Evolutionary conservation across 2,888 invertebrate genomes (phyloP), one percentile per base, ranked within the genome.

Genomic region (Fissipunctia ypsillon): DNA sequence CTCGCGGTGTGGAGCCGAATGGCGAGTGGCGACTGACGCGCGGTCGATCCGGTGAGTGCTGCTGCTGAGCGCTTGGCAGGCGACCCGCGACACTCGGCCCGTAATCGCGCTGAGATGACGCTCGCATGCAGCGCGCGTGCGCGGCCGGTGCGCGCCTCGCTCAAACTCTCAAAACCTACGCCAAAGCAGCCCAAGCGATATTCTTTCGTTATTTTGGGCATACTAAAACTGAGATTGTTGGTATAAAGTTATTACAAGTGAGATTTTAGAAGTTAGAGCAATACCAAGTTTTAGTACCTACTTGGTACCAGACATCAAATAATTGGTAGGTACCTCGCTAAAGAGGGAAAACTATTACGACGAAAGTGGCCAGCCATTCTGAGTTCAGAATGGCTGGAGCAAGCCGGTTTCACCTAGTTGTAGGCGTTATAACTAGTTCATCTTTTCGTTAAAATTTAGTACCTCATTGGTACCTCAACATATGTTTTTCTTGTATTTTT

Each of bases 71-170:
- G 80, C 75, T 82, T 82, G 81, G 79, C 81, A 77, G 75, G 77
- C 81, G 79, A 82, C 80, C 77, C 84, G 77, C 81, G 79, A 82
- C 80, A 78, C 84, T 83, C 86, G 84, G 81, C 80, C 76, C 69
- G 78, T 77, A 86, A 80, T 81, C 86, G 86, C 77, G 74, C 73
- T 57, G 75, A 84, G 85, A 85, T 94, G 95, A 93, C 94, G 92
- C 92, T 91, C 88, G 90, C 89, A 86, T 91, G 90, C 48, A 78
- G 2, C 76, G 91, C 93, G 94, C 94, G 88, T 95, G 94, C 94
- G 94, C 91, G 89, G 69, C 72, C 73, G 16, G 57, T 86, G 85
- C 83, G 86, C 88, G 84, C 81, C 78, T 69, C 72, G 65, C 80
- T 76, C 73, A 72, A 84, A 75, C 64, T 12, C 6, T 50, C 31